Conservation (phyloP, 2,113 vertebrate genomes). For the Oryzias curvinotus region DNA sequence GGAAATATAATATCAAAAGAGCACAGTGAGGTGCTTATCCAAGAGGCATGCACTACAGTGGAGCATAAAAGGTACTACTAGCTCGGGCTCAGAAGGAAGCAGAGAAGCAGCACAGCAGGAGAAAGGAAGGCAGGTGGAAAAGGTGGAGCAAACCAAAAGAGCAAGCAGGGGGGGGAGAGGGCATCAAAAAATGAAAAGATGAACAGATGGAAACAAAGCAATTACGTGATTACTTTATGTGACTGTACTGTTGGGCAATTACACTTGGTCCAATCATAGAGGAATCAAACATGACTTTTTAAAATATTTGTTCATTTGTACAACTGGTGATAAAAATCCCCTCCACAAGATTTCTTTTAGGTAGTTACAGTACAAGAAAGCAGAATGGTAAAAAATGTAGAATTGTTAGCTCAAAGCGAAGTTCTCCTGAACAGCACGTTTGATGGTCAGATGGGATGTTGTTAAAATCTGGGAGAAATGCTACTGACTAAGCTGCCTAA, state of each 20-base stretch:
- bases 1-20: slow-evolving; percentile 72
- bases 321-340: not conserved
- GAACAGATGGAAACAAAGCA: slow-evolving; percentile 39
- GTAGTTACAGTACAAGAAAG: slow-evolving; percentile 14
- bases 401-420: slow-evolving; percentile 44
- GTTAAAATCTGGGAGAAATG: slow-evolving; percentile 66
- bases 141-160: slow-evolving; percentile 49
- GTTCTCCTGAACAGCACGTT: slow-evolving; percentile 44
- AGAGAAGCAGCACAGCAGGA: slow-evolving; percentile 55
- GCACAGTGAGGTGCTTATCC: slow-evolving; percentile 68
- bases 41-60: slow-evolving; percentile 63
- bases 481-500: slow-evolving; percentile 64
- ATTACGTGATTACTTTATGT: slow-evolving; percentile 32
- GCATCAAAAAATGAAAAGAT: slow-evolving; percentile 38
- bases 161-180: slow-evolving; percentile 31
- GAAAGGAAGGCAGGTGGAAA: slow-evolving; percentile 46
- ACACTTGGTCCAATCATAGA: slow-evolving; percentile 28
- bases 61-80: slow-evolving; percentile 56
- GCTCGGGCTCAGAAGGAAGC: slow-evolving; percentile 50
- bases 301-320: slow-evolving; percentile 7
- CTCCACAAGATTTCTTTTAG: not conserved
- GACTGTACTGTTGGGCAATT: slow-evolving; percentile 44
- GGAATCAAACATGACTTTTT: slow-evolving; percentile 16
- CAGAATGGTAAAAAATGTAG: slow-evolving; percentile 44
- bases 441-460: slow-evolving; percentile 62